Evolutionary conservation across 2,888 invertebrate species (phyloP), one percentile per base, ranked within the genome.

Genomic region (Luperina testacea): DNA sequence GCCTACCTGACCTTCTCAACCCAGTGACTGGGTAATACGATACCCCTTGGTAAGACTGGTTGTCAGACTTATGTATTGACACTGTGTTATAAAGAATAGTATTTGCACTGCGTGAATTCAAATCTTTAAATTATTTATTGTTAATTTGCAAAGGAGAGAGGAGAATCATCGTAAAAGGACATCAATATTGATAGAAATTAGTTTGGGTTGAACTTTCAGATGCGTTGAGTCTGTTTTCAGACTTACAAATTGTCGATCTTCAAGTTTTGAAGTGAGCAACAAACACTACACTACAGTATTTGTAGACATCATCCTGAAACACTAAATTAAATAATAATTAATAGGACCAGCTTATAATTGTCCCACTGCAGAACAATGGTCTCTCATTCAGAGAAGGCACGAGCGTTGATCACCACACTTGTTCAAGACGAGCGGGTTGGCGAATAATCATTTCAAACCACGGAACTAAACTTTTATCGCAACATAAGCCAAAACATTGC

Each of bases 401-500:
- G 51, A 7, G 17, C 17, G 7, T 51, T 17, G 6, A 17, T 17
- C 17, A 51, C 0, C 51, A 51, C 7, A 2, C 17, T 51, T 51
- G 51, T 5, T 51, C 48, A 51, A 51, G 51, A 6, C 7, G 17
- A 6, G 51, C 7, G 17, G 17, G 51, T 51, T 17, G 51, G 17
- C 17, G 1, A 51, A 17, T 51, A 51, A 17, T 51, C 17, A 17
- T 24, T 70, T n/a, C n/a, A 45, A 27, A 74, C 20, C 53, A 20
- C 13, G 17, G 20, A 53, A 59, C 15, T 32, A 27, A 13, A 13
- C 53, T 8, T 27, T 9, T 9, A 15, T 27, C 13, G 20, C 38
- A 17, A n/a, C 38, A 42, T 32, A 51, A 45, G 9, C 24, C 7
- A 79, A 80, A 48, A 38, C 48, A 53, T 67, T 45, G 67, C 59